Evolutionary conservation across 2,888 invertebrate species (phyloP).

Genomic region (Nephrocerus scutellatus): DNA sequence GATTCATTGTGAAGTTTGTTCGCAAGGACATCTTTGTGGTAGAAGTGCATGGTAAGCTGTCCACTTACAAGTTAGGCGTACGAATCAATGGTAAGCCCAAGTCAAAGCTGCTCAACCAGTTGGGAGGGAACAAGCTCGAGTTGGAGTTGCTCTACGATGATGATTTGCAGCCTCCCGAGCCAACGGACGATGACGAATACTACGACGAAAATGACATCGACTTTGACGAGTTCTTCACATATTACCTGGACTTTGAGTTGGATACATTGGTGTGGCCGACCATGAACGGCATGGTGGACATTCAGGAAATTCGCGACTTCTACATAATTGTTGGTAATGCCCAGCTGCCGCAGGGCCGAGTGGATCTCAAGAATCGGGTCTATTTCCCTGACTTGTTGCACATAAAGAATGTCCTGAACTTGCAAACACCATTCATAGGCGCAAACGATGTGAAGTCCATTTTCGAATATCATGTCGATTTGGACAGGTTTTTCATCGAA

Average conservation of each 20-base stretch:
- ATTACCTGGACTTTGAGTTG: constrained; percentile 52
- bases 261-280: constrained; percentile 55
- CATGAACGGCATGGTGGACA: constrained; percentile 51
- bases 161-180: constrained; percentile 35
- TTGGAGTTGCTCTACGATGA: constrained; percentile 42
- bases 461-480: constrained; percentile 49
- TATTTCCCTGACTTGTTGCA: constrained; percentile 50
- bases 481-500: constrained; percentile 48
- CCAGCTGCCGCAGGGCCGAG: constrained; percentile 51
- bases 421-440: constrained; percentile 52
- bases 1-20: constrained; percentile 61
- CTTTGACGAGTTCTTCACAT: constrained; percentile 48
- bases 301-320: constrained; percentile 51
- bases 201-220: constrained; percentile 43
- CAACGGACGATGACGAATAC: constrained; percentile 27
- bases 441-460: constrained; percentile 49
- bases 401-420: constrained; percentile 51
- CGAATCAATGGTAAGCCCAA: constrained; percentile 40
- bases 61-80: constrained; percentile 57
- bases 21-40: constrained; percentile 60
- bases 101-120: constrained; percentile 37
- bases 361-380: constrained; percentile 54
- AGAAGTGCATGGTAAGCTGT: constrained; percentile 62
- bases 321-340: constrained; percentile 50
- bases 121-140: constrained; percentile 35